Evolutionary conservation across 2,797 vertebrate genomes (phyloP).

Genomic region (Syngnathus rostellatus): DNA sequence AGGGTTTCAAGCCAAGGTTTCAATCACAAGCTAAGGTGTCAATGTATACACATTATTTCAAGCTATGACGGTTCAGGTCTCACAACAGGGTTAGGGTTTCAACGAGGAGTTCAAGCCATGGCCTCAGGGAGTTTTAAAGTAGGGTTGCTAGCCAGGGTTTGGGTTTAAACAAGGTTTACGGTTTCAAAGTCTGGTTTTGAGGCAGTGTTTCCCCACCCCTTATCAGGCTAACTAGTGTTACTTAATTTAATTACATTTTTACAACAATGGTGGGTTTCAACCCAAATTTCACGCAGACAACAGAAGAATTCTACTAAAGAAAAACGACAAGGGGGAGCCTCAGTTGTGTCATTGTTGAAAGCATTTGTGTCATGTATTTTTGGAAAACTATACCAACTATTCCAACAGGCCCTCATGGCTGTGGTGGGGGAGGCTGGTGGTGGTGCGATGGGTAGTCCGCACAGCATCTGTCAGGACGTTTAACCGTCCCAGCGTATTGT

Average conservation of each 20-base stretch:
- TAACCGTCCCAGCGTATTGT: constrained; percentile 24
- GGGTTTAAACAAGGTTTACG: background rate
- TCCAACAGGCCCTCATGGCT: constrained; percentile 47
- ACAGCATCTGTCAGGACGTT: constrained; percentile 40
- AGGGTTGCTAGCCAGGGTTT: too few species aligned
- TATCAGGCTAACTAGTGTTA: background rate
- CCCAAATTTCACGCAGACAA: background rate
- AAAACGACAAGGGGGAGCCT: constrained; percentile 50
- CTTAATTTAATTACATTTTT: background rate
- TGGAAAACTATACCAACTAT: constrained; percentile 56
- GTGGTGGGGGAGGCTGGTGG: constrained; percentile 36
- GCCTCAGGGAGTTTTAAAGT: too few species aligned
- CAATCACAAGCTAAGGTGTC: background rate
- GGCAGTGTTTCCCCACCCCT: background rate
- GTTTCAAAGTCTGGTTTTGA: background rate
- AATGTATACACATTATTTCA: background rate
- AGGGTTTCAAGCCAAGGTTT: too few species aligned
- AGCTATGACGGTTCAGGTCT: too few species aligned
- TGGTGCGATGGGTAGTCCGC: constrained; percentile 18
- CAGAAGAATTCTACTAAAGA: constrained; percentile 25
- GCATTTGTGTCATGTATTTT: constrained; percentile 58
- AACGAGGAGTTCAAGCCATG: background rate
- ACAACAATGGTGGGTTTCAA: background rate
- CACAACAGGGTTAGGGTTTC: background rate
- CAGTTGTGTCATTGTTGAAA: constrained; percentile 58